phyloP scores from a whole-genome alignment of 2,797 vertebrate species.

The Sebastes umbrosus region DNA sequence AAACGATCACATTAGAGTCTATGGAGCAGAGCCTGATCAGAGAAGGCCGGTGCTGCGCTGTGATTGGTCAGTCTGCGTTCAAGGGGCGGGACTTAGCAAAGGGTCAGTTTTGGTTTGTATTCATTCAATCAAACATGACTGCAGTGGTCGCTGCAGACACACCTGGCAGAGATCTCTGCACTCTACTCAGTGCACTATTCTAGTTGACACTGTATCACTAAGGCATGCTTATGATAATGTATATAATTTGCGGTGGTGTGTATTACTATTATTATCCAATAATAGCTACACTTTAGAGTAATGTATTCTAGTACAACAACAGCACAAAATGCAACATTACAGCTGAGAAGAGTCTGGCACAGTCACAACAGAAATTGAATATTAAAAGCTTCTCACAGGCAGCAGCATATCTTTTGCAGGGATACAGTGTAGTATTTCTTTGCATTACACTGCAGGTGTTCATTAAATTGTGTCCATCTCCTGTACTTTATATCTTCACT shows the following conservation, averaged over 20 bases:
- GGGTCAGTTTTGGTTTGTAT: no score
- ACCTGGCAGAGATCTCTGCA: no score
- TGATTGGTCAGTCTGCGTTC: no score
- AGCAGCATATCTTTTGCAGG: not conserved
- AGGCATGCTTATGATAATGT: not conserved
- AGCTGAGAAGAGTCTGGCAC: not conserved
- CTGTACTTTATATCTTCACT: conserved; percentile 12
- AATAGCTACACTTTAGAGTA: not conserved
- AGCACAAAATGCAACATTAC: not conserved
- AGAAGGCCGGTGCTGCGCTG: no score
- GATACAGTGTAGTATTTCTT: not conserved
- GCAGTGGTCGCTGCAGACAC: no score
- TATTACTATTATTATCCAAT: not conserved
- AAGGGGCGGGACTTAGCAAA: no score
- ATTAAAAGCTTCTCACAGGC: conserved; percentile 16
- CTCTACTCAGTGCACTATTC: no score
- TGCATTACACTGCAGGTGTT: conserved; percentile 4
- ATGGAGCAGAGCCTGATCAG: no score
- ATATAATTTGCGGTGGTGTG: not conserved
- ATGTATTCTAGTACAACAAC: not conserved
- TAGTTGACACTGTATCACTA: not conserved
- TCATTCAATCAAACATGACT: no score
- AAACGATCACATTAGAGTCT: no score
- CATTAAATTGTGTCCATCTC: conserved; percentile 10
- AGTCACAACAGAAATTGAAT: not conserved